Base-by-base conservation (phyloP, 1,140 invertebrate species). In the Belonocnema kinseyi region DNA sequence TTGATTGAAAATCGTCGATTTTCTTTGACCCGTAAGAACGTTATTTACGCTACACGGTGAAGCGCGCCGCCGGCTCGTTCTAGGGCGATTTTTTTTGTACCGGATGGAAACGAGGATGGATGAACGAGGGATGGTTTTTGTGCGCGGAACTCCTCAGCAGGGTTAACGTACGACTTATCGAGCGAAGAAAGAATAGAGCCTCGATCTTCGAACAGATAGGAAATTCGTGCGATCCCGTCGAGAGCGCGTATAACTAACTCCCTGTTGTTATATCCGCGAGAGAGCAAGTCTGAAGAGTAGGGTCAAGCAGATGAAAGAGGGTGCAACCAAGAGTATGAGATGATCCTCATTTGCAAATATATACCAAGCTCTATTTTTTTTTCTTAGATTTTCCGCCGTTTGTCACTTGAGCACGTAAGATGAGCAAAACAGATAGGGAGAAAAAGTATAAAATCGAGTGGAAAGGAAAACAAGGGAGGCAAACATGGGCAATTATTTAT, bases 1-100 rank as follows among this genome's bases (percentile, higher is more conserved):
- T 73, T 80, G 72, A 80, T 80, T 80, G 75, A 80, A 80, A 80
- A 80, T 80, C 78, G 73, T 5, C 51, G 50, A 73, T 76, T 73
- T 52, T 8, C 16, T 51, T 17, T 66, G 61, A 66, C 61, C 61
- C 61, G 61, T 66, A 66, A 66, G 61, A 66, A 66, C 26, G 61
- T 66, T 66, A 66, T 66, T 66, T 33, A 66, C 61, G 14, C n/a
- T 66, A 66, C 61, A 66, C 61, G 46, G 50, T 52, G 53, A 46
- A 76, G 70, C 66, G 61, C 26, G 26, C 26, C 26, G 26, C 26
- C 26, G 26, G 26, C 40, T 71, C 14, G 40, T 54, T 71, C 14
- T 66, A 21, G 51, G 17, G 52, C 33, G 10, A 10, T 56, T 21
- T 52, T 52, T 54, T 74, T 74, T 73, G 19, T 53, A 14, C 53